These are phyloP conservation scores for Chrysodeixis includens DNA, from an alignment of 2,888 invertebrate genomes.

Conservation along the genomic window DNA sequence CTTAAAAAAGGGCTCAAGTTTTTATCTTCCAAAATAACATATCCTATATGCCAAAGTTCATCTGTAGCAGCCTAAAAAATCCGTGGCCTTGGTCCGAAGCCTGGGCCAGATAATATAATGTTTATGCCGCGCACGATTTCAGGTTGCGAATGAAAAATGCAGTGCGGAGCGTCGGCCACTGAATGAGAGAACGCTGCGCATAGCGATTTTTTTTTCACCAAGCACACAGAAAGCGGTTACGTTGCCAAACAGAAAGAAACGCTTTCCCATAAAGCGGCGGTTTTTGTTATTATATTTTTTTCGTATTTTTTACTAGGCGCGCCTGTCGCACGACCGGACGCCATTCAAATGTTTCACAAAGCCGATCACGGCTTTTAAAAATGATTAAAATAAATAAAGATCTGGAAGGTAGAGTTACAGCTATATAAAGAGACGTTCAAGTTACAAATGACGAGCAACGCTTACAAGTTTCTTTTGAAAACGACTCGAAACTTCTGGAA, in stretches of 20 bases:
- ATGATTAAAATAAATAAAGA: constrained; percentile 24
- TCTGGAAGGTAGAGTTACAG: constrained; percentile 6
- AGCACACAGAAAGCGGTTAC: constrained; percentile 75
- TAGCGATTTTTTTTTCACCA: constrained; percentile 70
- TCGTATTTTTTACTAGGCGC: constrained; percentile 32
- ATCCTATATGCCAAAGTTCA: not conserved
- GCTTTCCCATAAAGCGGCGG: constrained; percentile 68
- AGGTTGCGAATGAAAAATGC: constrained; percentile 84
- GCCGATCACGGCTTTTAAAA: constrained; percentile 7
- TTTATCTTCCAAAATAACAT: too few relatives aligned
- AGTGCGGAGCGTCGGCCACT: constrained; percentile 70
- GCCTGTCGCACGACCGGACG: constrained; percentile 20
- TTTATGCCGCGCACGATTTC: constrained; percentile 69
- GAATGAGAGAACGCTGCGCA: constrained; percentile 76
- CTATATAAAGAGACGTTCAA: constrained; percentile 27
- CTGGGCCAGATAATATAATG: constrained; percentile 58
- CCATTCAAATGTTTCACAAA: constrained; percentile 34
- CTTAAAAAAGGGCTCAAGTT: too few relatives aligned
- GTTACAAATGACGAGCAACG: constrained; percentile 35
- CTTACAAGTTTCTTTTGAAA: constrained; percentile 41
- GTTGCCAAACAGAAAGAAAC: constrained; percentile 73
- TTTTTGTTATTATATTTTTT: constrained; percentile 47
- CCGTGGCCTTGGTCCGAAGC: constrained; percentile 35
- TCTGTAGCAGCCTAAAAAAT: constrained; percentile 23
- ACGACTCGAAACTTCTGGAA: constrained; percentile 45